A percentile compares a stretch with the other conserved stretches of the same genome.
Evolutionary conservation across 1,140 invertebrate species (phyloP).

Genomic region (Mactra quadrangularis): DNA sequence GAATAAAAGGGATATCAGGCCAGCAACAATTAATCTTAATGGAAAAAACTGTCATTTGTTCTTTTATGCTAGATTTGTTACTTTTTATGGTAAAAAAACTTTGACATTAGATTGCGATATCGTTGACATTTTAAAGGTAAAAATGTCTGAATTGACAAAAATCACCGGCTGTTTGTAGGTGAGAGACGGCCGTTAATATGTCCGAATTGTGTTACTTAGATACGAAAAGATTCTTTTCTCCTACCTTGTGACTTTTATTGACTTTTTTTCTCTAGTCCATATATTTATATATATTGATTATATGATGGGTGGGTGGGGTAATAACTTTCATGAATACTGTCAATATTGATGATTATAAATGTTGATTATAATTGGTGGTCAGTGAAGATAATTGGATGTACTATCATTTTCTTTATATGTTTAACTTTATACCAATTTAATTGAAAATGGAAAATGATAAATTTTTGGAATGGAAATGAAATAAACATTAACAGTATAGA

Average conservation of each 20-base stretch:
- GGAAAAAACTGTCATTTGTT: conserved; percentile 47
- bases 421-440: too few species aligned
- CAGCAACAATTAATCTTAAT: conserved; percentile 30
- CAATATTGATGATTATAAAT: too few species aligned
- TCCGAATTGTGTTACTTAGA: conserved; percentile 18
- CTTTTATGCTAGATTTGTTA: conserved; percentile 43
- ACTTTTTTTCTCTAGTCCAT: conserved; percentile 30
- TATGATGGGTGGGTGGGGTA: neutral
- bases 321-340: too few species aligned
- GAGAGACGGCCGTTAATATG: conserved; percentile 7
- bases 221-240: conserved; percentile 1
- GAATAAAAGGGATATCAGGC: conserved; percentile 18
- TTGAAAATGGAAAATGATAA: too few species aligned
- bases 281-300: conserved; percentile 10
- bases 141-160: conserved; percentile 40
- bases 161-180: conserved; percentile 28
- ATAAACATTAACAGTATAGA: too few species aligned
- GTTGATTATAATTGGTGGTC: too few species aligned
- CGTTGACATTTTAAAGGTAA: conserved; percentile 47
- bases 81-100: conserved; percentile 52
- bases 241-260: conserved; percentile 46
- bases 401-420: too few species aligned
- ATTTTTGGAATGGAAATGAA: too few species aligned
- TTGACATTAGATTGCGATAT: conserved; percentile 42
- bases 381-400: too few species aligned